These are phyloP conservation scores for Imbricaverruca yamaguchii DNA, from an alignment of 2,888 invertebrate genomes.

Conservation along the genomic window DNA sequence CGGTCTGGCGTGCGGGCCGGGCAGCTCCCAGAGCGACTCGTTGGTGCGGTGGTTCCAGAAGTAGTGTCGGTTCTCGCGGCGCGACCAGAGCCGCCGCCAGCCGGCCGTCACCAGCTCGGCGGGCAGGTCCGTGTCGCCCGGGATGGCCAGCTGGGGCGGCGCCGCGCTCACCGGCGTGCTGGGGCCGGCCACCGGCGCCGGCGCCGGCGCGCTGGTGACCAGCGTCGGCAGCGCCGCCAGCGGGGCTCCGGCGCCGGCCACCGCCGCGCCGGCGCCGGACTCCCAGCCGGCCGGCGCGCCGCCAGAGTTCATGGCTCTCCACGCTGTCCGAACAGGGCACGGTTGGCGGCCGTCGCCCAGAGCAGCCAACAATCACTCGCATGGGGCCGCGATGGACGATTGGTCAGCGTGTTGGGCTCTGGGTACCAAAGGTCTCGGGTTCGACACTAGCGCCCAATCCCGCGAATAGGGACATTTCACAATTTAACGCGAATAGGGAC, in stretches of 20 bases:
- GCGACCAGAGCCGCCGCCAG: constrained; percentile 96
- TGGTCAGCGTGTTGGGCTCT: no score
- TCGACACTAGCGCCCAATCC: no score
- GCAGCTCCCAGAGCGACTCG: constrained; percentile 96
- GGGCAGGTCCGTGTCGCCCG: constrained; percentile 49
- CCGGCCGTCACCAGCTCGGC: constrained; percentile 71
- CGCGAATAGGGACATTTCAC: no score
- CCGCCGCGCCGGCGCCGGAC: constrained; percentile 22
- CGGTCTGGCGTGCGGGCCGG: constrained; percentile 46
- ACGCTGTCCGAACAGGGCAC: no score
- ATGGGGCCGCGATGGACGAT: no score
- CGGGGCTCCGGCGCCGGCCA: constrained; percentile 22
- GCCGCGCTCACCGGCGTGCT: neutral
- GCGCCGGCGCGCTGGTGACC: neutral
- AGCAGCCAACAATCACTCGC: no score
- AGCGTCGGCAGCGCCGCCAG: neutral
- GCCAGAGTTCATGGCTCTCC: neutral
- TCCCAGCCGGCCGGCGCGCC: constrained; percentile 27
- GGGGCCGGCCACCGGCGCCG: neutral
- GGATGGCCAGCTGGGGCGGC: constrained; percentile 30
- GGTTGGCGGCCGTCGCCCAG: no score
- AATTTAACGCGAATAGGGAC: no score
- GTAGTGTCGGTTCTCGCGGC: constrained; percentile 87
- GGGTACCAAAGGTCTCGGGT: no score
- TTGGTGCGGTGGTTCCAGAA: constrained; percentile 94